Conservation (phyloP, 2,113 vertebrate species). For the Scophthalmus maximus region DNA sequence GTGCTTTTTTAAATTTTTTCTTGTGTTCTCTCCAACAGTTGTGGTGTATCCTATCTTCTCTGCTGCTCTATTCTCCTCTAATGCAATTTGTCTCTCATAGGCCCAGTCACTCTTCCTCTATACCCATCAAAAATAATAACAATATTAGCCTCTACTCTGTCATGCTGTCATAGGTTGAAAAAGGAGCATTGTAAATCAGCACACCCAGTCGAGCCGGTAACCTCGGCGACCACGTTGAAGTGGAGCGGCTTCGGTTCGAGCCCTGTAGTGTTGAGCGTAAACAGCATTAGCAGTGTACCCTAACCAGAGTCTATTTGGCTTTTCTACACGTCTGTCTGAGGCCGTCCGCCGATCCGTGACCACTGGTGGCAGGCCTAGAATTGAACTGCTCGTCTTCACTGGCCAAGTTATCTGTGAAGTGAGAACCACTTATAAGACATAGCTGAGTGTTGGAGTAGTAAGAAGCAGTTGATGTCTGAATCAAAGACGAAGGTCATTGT, state of each 20-base stretch:
- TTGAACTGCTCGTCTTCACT: constrained; percentile 1
- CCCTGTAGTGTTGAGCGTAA: constrained; percentile 68
- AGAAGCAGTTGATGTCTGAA: no score
- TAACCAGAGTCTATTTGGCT: constrained; percentile 68
- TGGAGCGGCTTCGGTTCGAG: constrained; percentile 30
- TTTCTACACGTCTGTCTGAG: constrained; percentile 70
- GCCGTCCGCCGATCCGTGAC: constrained; percentile 51
- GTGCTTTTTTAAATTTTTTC: neutral
- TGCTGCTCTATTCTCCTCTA: neutral
- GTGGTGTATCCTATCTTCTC: no score
- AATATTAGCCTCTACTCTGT: constrained; percentile 8
- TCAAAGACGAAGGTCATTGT: no score
- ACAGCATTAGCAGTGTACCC: constrained; percentile 70
- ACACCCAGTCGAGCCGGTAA: constrained; percentile 16
- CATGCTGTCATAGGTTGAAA: constrained; percentile 26
- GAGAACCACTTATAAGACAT: constrained; percentile 8
- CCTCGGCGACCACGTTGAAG: constrained; percentile 48
- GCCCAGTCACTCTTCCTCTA: neutral
- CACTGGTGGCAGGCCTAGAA: constrained; percentile 22
- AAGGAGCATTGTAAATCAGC: constrained; percentile 18
- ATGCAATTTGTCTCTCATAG: neutral
- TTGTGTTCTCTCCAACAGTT: no score
- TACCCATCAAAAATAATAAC: constrained; percentile 2
- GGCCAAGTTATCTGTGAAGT: constrained; percentile 6
- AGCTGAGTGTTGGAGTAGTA: neutral